Percentiles rank a stretch among this genome's conserved stretches.
Conservation (phyloP, 2,888 invertebrate species). For the Tinea pellionella region DNA sequence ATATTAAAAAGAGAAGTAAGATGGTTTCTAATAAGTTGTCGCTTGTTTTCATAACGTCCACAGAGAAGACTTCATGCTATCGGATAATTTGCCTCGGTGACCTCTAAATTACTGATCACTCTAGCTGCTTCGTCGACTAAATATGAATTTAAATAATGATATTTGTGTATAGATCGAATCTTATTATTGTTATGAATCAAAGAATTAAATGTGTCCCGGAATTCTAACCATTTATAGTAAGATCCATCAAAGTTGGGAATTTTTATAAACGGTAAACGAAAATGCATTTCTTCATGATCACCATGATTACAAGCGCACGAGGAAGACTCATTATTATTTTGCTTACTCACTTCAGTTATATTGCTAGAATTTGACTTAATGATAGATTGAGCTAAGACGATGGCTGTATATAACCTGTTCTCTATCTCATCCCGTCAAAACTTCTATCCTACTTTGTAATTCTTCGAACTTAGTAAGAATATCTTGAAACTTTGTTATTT, state of each 20-base stretch:
- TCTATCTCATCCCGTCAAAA: neutral
- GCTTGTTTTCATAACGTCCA: neutral
- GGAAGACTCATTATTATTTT: too few relatives aligned
- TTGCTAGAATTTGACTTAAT: neutral
- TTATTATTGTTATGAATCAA: neutral
- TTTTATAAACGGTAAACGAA: neutral
- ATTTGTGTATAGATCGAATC: neutral
- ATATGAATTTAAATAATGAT: slow-evolving; percentile 1
- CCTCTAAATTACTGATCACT: neutral
- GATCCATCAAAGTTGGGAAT: neutral
- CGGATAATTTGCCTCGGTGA: neutral
- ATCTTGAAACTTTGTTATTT: too few relatives aligned
- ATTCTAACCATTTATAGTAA: too few relatives aligned
- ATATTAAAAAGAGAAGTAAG: neutral
- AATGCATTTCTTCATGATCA: too few relatives aligned
- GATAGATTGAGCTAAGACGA: neutral
- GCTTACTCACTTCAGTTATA: neutral
- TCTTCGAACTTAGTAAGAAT: too few relatives aligned
- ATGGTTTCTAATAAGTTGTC: neutral
- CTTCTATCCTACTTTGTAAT: too few relatives aligned
- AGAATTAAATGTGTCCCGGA: neutral
- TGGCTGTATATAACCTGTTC: neutral
- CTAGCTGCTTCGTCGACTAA: neutral
- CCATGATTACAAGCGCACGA: too few relatives aligned
- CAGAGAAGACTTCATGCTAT: neutral